Base-by-base conservation (phyloP, 2,888 invertebrate species). In the Andrena marginata region DNA sequence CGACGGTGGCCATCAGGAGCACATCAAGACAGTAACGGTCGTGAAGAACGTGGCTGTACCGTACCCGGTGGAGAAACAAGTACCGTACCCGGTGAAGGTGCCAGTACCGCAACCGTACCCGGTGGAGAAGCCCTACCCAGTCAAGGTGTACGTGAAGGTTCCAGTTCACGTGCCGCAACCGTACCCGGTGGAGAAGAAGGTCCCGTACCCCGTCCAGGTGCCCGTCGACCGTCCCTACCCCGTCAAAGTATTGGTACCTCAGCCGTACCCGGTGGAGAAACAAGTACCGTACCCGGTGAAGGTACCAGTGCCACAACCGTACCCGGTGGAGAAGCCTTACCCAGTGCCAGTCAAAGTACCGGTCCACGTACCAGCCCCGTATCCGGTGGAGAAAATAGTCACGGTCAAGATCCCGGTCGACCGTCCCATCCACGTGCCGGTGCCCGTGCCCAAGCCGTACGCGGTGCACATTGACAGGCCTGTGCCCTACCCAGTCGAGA, bases 251-350 rank as follows among this genome's bases (percentile, higher is more conserved):
- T 95, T 95, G 75, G 97, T 97, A 75, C 97, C 97, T 80, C 97
- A 97, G 90, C 97, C 97, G 88, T 97, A 97, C 94, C 97, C 97
- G 85, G 97, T 97, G 23, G 97, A 97, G 94, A 97, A 97, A 94
- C 96, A 96, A 92, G 94, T 97, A 16, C 97, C 96, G 49, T 96
- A 96, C 93, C 97, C 97, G 89, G 97, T 97, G 20, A 96, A 97
- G 95, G 96, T 97, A 65, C 96, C 95, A 82, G 97, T 97, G 77
- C 94, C 93, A 2, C 92, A 93, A 63, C 97, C 97, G 88, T 97
- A 97, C 95, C 97, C 97, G 91, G 97, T 97, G 20, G 96, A 96
- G 80, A 95, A 93, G 83, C 96, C 96, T 72, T 95, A 97, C 23
- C 93, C 93, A 0, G 92, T 86, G 62, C 91, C 92, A 1, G 95